Evolutionary conservation across 2,797 vertebrate genomes (phyloP).

Genomic region (Hydrocynus forskahlii): DNA sequence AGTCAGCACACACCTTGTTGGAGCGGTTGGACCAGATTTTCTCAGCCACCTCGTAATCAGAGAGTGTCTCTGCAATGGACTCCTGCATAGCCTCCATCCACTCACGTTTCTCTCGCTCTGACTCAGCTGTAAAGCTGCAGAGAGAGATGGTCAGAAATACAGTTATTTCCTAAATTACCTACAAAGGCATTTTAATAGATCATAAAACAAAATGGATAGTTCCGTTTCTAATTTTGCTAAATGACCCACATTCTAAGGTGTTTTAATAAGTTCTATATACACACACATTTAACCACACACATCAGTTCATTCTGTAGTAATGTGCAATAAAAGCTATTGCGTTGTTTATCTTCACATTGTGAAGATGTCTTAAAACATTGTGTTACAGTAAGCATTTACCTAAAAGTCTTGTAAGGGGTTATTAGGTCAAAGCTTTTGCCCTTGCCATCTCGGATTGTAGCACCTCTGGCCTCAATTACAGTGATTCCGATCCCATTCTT

Average conservation of each 20-base stretch:
- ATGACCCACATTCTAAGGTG: too few species aligned
- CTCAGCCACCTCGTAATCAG: slow-evolving; percentile 96
- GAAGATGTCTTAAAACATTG: neutral
- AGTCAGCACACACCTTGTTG: slow-evolving; percentile 92
- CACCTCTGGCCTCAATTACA: slow-evolving; percentile 88
- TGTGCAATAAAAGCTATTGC: too few species aligned
- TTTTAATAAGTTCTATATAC: too few species aligned
- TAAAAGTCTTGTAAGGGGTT: slow-evolving; percentile 92
- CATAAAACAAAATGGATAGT: too few species aligned
- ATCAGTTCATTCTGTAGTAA: neutral
- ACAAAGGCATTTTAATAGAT: too few species aligned
- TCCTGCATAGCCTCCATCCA: slow-evolving; percentile 95
- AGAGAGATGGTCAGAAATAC: neutral
- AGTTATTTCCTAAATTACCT: too few species aligned
- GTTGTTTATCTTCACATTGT: too few species aligned
- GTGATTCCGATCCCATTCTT: slow-evolving; percentile 90
- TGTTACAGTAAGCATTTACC: slow-evolving; percentile 71
- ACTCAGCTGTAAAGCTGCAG: slow-evolving; percentile 89
- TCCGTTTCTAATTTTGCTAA: too few species aligned
- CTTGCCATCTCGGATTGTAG: slow-evolving; percentile 91
- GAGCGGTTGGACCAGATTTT: slow-evolving; percentile 99
- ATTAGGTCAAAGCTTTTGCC: slow-evolving; percentile 92
- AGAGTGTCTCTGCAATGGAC: slow-evolving; percentile 91
- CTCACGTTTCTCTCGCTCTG: slow-evolving; percentile 88
- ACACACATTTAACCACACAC: too few species aligned